phyloP scores from a whole-genome alignment of 2,113 vertebrate genomes.

The Gnathonemus longibarbis region DNA sequence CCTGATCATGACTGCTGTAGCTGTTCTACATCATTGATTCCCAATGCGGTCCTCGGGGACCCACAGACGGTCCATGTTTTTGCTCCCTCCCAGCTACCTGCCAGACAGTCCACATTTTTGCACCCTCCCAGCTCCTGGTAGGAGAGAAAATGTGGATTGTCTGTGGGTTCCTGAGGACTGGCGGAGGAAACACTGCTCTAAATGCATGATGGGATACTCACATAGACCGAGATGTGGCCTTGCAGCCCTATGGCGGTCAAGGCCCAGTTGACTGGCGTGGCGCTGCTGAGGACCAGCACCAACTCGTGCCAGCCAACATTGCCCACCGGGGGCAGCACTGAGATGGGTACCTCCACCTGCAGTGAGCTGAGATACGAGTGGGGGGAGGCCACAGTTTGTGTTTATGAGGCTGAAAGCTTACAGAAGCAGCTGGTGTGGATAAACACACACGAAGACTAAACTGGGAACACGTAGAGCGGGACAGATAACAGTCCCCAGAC shows the following conservation, averaged over 20 bases:
- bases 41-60: background rate
- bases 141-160: background rate
- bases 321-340: conserved; percentile 45
- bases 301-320: conserved; percentile 37
- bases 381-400: background rate
- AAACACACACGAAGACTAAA: background rate
- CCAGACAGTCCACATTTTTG: background rate
- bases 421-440: background rate
- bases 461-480: background rate
- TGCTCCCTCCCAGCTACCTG: background rate
- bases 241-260: conserved; percentile 46
- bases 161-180: background rate
- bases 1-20: background rate
- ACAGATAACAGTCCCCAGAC: background rate
- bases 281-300: conserved; percentile 62
- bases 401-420: background rate
- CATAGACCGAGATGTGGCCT: conserved; percentile 52
- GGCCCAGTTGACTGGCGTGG: conserved; percentile 57
- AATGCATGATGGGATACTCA: conserved; percentile 25
- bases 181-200: background rate
- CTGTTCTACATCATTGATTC: background rate
- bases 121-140: background rate
- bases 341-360: conserved; percentile 59
- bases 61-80: background rate
- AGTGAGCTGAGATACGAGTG: conserved; percentile 36